Evolutionary conservation across 2,797 vertebrate species (phyloP).

Genomic region (Poecile montanus): DNA sequence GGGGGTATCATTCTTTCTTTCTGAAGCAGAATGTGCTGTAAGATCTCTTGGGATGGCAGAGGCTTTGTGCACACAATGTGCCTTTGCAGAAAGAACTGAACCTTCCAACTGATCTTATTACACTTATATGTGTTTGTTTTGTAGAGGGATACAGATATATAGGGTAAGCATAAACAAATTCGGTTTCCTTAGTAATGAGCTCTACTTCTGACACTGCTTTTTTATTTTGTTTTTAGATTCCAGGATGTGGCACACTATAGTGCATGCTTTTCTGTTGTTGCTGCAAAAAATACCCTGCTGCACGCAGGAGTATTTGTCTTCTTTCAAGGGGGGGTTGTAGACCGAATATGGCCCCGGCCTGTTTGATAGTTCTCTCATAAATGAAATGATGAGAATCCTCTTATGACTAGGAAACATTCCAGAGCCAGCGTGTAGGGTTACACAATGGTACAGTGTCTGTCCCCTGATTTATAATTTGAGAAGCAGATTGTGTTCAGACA

Average conservation of each 20-base stretch:
- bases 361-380: conserved; percentile 45
- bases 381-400: conserved; percentile 68
- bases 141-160: neutral
- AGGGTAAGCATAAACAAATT: neutral
- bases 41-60: neutral
- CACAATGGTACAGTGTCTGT: conserved; percentile 70
- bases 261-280: neutral
- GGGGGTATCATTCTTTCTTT: neutral
- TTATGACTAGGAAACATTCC: conserved; percentile 69
- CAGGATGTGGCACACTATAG: neutral
- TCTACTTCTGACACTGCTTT: neutral
- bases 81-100: neutral
- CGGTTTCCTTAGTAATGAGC: neutral
- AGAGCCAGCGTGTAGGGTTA: conserved; percentile 56
- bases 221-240: neutral
- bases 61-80: rapidly evolving
- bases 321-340: neutral
- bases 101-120: neutral
- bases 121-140: neutral
- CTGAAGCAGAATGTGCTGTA: neutral
- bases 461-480: conserved; percentile 72
- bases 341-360: conserved; percentile 42
- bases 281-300: conserved; percentile 18
- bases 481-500: conserved; percentile 66
- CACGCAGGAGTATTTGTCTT: neutral